Percentiles rank a stretch among this genome's conserved stretches.
Evolutionary conservation across 2,113 vertebrate genomes (phyloP).

Genomic region (Hypanus sabinus): DNA sequence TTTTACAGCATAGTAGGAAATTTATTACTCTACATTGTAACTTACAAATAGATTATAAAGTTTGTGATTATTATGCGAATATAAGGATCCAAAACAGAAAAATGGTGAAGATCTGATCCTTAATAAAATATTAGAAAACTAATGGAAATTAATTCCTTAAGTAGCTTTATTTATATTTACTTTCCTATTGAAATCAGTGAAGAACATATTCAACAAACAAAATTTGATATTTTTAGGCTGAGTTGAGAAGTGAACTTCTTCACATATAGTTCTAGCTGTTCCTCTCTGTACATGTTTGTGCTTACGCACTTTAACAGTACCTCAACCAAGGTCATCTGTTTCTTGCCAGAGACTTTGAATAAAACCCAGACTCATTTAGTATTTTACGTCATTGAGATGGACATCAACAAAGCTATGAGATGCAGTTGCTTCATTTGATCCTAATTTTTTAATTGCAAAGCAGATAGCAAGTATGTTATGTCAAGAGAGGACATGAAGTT

Average conservation of each 20-base stretch:
- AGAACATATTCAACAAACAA: not conserved
- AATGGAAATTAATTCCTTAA: not conserved
- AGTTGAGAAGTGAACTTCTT: not conserved
- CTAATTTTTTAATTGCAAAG: not conserved
- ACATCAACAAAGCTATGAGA: not conserved
- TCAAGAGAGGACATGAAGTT: not conserved
- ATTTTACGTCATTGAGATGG: not conserved
- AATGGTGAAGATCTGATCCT: not conserved
- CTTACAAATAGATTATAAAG: not conserved
- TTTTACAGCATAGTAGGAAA: not conserved
- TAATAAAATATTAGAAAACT: not conserved
- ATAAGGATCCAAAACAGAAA: not conserved
- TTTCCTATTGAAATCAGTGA: not conserved
- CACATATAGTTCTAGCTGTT: not conserved
- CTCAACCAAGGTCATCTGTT: not conserved
- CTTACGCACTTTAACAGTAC: not conserved
- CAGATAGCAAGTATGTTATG: not conserved
- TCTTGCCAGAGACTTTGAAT: not conserved
- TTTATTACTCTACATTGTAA: too few relatives aligned
- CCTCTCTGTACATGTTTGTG: not conserved
- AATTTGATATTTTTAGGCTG: not conserved
- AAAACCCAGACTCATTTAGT: not conserved
- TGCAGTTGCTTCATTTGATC: not conserved
- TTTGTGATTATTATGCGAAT: not conserved
- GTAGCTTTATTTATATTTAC: not conserved